These are phyloP conservation scores for Neosilurus mollespiculum DNA, from an alignment of 2,797 vertebrate species.

Conservation along the genomic window DNA sequence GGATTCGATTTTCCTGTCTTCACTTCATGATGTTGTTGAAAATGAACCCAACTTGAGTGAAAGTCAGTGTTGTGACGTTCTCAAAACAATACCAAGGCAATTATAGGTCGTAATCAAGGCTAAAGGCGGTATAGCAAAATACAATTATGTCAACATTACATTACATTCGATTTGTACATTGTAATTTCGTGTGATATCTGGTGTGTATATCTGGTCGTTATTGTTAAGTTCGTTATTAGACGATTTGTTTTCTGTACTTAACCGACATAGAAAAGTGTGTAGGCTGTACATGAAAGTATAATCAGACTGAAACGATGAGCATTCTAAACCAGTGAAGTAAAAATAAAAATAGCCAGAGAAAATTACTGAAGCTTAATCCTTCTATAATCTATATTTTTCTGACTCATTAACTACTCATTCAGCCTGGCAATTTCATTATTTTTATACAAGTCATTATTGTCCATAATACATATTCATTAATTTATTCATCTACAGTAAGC, in stretches of 20 bases:
- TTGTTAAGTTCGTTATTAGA: not conserved
- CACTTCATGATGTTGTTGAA: no score
- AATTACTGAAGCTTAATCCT: not conserved
- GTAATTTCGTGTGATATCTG: no score
- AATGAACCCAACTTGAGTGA: no score
- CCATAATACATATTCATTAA: not conserved
- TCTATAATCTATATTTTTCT: slow-evolving; percentile 2
- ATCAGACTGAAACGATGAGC: not conserved
- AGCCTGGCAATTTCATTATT: not conserved
- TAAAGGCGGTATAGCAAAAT: no score
- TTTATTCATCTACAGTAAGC: not conserved
- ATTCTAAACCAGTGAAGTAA: not conserved
- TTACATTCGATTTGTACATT: no score
- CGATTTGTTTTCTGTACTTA: not conserved
- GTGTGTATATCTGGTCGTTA: not conserved
- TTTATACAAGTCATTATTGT: not conserved
- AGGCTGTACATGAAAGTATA: not conserved
- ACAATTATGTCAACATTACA: no score
- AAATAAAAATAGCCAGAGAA: no score
- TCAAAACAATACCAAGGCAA: no score
- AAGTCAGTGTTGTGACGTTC: no score
- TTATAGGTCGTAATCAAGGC: no score
- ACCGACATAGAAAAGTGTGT: not conserved
- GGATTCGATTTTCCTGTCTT: no score
- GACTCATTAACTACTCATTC: not conserved